Evolutionary conservation across 2,113 vertebrate species (phyloP), one percentile per base, ranked within the genome.

Genomic region (Calidris pugnax): DNA sequence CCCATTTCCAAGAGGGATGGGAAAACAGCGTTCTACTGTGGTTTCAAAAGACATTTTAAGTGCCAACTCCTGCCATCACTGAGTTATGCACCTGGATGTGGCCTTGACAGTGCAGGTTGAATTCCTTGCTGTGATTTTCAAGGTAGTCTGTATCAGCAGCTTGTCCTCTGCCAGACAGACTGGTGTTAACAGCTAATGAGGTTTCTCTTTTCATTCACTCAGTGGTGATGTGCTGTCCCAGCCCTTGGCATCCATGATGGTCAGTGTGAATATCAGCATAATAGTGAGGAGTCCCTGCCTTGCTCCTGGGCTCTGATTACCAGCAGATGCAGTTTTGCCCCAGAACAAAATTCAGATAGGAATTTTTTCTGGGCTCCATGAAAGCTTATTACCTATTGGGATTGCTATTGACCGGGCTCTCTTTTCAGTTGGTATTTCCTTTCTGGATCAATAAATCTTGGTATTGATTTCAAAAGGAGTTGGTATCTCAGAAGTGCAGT

Each of bases 401-500:
- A 68, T 89, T 96, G 95, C 90, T 96, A 95, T 97, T 69, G 94
- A 97, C 89, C 79, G 87, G 96, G 62, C 19, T 35, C 73, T 81
- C 69, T 0, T 0, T 1, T 80, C 86, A 69, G 86, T 96, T 84
- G 81, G 94, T 97, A 89, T 93, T 97, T 97, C 95, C 89, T 85
- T 94, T 94, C 96, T 90, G 76, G 93, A 94, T 97, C 97, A 82
- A 98, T 98, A 98, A 95, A 97, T 97, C 95, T 91, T 57, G 9
- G 63, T 91, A 95, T 97, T 94, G 96, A 97, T 97, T 96, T 96
- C 95, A 78, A 72, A 89, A 80, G 75, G 97, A 96, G 92, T 96
- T 94, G 95, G 93, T 97, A 86, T 91, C 85, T 96, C 74, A 50
- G 74, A 93, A 95, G 57, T 71, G 48, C 37, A 26, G 92, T 7